These are phyloP conservation scores for Neosalanx taihuensis DNA, from an alignment of 2,797 vertebrate genomes.

Conservation along the genomic window DNA sequence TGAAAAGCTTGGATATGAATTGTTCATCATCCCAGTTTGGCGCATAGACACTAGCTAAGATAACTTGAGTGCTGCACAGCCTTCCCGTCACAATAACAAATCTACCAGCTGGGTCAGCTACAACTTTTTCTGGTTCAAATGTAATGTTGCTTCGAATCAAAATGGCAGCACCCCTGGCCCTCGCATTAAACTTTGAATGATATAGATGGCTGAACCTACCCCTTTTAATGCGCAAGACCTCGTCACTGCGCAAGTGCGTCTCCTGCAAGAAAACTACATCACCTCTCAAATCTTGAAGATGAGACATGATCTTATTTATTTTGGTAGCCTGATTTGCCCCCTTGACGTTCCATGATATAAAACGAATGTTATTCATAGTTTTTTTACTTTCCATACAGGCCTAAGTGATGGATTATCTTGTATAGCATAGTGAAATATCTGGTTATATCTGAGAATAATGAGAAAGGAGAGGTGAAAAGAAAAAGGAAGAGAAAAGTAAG, in stretches of 20 bases:
- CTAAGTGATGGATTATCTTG: not conserved
- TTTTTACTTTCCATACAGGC: too few relatives aligned
- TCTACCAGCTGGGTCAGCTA: conserved; percentile 4
- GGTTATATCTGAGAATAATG: not conserved
- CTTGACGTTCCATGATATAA: conserved; percentile 16
- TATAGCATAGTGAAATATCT: too few relatives aligned
- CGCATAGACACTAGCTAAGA: not conserved
- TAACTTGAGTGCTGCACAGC: not conserved
- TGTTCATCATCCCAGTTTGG: conserved; percentile 11
- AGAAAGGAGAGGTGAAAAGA: not conserved
- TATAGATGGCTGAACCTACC: too few relatives aligned
- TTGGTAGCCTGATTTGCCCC: conserved; percentile 4
- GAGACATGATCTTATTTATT: conserved; percentile 11
- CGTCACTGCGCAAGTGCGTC: too few relatives aligned
- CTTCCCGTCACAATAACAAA: conserved; percentile 13
- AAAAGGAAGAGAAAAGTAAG: too few relatives aligned
- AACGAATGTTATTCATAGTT: not conserved
- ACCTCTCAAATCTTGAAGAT: conserved; percentile 15
- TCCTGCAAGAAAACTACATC: conserved; percentile 10
- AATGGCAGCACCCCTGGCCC: conserved; percentile 13
- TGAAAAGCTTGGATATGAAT: conserved; percentile 1
- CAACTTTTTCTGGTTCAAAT: not conserved
- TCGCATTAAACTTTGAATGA: not conserved
- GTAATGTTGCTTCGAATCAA: conserved; percentile 9
- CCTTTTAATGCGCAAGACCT: too few relatives aligned